A percentile compares a stretch with the other conserved stretches of the same genome.
Conservation (phyloP, 2,797 vertebrate species). For the Gephyroberyx darwinii region DNA sequence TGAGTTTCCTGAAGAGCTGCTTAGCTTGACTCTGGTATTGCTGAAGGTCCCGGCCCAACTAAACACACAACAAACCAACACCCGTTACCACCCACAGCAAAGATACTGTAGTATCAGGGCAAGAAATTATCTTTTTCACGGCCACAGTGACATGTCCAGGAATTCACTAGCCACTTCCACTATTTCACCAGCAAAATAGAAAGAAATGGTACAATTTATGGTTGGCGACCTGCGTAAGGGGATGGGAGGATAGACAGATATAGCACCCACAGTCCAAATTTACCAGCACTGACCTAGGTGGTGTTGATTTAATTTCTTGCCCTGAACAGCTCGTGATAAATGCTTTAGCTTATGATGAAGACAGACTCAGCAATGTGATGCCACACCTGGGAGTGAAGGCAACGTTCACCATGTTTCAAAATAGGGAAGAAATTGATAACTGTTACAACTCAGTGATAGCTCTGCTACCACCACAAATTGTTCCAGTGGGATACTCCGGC, state of each 20-base stretch:
- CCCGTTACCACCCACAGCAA: conserved; percentile 19
- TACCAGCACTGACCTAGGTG: background rate
- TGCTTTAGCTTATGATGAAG: background rate
- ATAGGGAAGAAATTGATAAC: background rate
- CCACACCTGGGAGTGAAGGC: conserved; percentile 22
- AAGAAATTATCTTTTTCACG: background rate
- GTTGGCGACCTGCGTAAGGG: background rate
- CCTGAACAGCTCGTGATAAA: conserved; percentile 21
- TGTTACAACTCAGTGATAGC: background rate
- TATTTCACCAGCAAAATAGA: conserved; percentile 12
- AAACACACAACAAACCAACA: conserved; percentile 49
- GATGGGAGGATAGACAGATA: conserved; percentile 14
- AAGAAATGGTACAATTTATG: background rate
- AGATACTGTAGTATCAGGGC: background rate
- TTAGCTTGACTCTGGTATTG: conserved; percentile 99
- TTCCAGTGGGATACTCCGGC: no score
- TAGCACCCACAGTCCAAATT: conserved; percentile 10
- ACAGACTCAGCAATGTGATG: conserved; percentile 41
- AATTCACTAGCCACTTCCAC: background rate
- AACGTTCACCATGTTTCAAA: background rate
- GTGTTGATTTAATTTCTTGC: conserved; percentile 36
- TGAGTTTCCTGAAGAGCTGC: conserved; percentile 95
- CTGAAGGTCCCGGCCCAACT: conserved; percentile 96
- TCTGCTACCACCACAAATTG: background rate
- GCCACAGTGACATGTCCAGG: background rate